Evolutionary conservation across 2,113 vertebrate species (phyloP).

Genomic region (Notarius lentiginosus): DNA sequence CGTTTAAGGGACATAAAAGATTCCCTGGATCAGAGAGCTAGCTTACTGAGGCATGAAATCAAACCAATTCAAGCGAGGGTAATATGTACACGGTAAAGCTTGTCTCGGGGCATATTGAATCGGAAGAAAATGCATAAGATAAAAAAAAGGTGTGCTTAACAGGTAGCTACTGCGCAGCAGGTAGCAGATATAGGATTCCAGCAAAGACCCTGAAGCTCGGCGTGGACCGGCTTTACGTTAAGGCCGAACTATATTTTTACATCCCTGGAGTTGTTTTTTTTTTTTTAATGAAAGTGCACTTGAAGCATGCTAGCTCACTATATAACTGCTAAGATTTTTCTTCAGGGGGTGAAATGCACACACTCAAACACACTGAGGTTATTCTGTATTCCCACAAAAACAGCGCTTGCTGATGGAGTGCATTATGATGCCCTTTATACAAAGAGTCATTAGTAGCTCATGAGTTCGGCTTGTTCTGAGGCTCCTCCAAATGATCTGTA

Average conservation of each 20-base stretch:
- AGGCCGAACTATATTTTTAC: background rate
- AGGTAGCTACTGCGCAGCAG: constrained; percentile 36
- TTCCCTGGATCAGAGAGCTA: constrained; percentile 60
- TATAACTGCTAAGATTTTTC: background rate
- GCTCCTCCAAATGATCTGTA: constrained; percentile 71
- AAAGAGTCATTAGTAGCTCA: constrained; percentile 72
- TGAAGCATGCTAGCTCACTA: background rate
- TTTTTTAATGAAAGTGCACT: constrained; percentile 9
- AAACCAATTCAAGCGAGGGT: constrained; percentile 46
- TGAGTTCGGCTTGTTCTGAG: constrained; percentile 67
- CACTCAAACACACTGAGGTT: constrained; percentile 13
- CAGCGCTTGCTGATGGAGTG: constrained; percentile 50
- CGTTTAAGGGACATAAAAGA: constrained; percentile 70
- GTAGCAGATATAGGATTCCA: constrained; percentile 24
- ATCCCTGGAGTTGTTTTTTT: constrained; percentile 3
- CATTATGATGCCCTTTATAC: constrained; percentile 62
- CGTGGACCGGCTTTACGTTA: background rate
- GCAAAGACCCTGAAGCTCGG: constrained; percentile 25
- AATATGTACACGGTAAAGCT: constrained; percentile 33
- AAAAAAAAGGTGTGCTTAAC: constrained; percentile 43
- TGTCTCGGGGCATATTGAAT: constrained; percentile 34
- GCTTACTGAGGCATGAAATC: constrained; percentile 50
- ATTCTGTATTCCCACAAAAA: constrained; percentile 38
- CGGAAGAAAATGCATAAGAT: constrained; percentile 35
- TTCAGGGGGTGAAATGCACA: background rate